Evolutionary conservation across 2,888 invertebrate genomes (phyloP), one percentile per base, ranked within the genome.

Genomic region (Labia minor): DNA sequence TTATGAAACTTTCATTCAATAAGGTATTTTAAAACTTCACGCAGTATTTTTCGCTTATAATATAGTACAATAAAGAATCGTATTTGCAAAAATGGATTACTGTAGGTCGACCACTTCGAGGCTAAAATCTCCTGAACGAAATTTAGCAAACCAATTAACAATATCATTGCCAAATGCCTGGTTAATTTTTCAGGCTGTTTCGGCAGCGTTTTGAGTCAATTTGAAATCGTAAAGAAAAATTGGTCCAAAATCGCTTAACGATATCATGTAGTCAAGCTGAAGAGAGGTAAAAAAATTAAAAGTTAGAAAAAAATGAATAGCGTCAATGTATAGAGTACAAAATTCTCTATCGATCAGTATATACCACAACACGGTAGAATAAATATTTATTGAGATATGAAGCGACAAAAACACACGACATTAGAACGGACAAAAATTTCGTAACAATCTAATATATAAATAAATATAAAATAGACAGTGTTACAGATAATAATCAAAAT

Each of bases 341-440:
- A 49, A 49, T 49, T 49, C 49, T 49, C 49, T 49, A 49, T 49
- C 49, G 49, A 49, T 49, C 49, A 49, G 49, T 49, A 49, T 49
- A 49, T 14, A 49, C 49, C 49, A 49, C 49, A 14, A 49, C 14
- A 49, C 49, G 14, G 49, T 49, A 49, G 49, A 49, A 49, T 49
- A 49, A 49, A 49, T 49, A 49, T 49, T 49, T 49, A 49, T 49
- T 49, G 49, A 49, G 49, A 49, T 49, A 49, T 49, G 49, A 14
- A 49, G 49, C 49, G 3, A 49, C 49, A 49, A 49, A 49, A 49
- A 49, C 49, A 49, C 49, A 49, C 14, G n/a, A 49, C 49, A 49
- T 49, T 49, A n/a, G 14, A 49, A 49, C 49, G 49, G 49, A 49
- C 49, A 49, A 49, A 49, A 49, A 4, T 49, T 49, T 49, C 14